A percentile compares a stretch with the other conserved stretches of the same genome.
phyloP scores from a whole-genome alignment of 2,113 vertebrate genomes.

The Pitta sordida region DNA sequence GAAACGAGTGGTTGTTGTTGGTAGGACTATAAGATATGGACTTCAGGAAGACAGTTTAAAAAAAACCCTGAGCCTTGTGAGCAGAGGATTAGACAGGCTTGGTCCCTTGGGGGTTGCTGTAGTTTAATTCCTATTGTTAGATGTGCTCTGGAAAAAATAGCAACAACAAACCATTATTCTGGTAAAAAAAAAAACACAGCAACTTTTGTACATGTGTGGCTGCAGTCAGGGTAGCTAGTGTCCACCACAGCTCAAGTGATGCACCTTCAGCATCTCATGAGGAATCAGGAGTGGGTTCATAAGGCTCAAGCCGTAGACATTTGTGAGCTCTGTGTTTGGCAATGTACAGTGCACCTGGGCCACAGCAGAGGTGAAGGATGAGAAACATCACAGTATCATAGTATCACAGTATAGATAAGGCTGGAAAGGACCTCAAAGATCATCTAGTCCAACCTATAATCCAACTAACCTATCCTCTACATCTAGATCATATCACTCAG shows the following conservation, averaged over 20 bases:
- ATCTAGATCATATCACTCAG: too few species aligned
- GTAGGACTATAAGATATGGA: not conserved
- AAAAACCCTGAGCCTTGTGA: not conserved
- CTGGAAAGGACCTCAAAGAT: too few species aligned
- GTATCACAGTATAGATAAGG: too few species aligned
- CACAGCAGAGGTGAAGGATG: not conserved
- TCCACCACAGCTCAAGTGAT: not conserved
- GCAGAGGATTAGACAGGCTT: not conserved
- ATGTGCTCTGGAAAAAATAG: not conserved
- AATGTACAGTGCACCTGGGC: not conserved
- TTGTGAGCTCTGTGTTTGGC: not conserved
- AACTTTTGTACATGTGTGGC: not conserved
- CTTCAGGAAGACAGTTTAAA: not conserved
- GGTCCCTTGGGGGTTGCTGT: not conserved
- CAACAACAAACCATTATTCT: not conserved
- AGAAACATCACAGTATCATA: too few species aligned
- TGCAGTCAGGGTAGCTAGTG: not conserved
- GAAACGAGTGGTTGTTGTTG: not conserved
- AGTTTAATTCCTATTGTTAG: not conserved
- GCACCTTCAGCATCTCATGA: not conserved
- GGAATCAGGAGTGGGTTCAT: not conserved
- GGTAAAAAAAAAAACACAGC: not conserved
- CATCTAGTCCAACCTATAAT: too few species aligned
- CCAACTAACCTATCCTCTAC: too few species aligned
- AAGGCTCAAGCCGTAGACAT: not conserved